A percentile compares a stretch with the other conserved stretches of the same genome.
These are phyloP conservation scores for Cerastis leucographa DNA, from an alignment of 2,888 invertebrate species.

Conservation along the genomic window DNA sequence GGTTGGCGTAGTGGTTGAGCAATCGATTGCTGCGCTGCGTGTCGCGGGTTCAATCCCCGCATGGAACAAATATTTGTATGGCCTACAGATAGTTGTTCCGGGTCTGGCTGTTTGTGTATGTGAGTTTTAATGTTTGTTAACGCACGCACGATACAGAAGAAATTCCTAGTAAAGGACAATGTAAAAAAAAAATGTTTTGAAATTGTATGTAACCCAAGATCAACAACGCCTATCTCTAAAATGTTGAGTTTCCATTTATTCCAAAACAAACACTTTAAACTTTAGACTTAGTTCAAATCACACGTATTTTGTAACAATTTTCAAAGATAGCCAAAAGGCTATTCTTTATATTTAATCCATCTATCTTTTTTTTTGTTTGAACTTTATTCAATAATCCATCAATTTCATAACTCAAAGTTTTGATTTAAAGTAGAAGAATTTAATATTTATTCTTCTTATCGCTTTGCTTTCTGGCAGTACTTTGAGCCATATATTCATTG, in stretches of 20 bases:
- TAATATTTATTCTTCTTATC: constrained; percentile 14
- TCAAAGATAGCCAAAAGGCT: constrained; percentile 7
- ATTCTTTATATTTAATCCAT: constrained; percentile 13
- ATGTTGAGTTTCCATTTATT: not conserved
- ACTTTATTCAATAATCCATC: constrained; percentile 17
- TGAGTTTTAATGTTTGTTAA: too few relatives aligned
- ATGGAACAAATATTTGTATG: too few relatives aligned
- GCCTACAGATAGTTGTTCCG: too few relatives aligned
- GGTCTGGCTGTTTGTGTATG: too few relatives aligned
- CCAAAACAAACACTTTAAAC: not conserved
- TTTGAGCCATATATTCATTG: constrained; percentile 10
- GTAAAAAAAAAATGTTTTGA: not conserved
- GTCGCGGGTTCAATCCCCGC: too few relatives aligned
- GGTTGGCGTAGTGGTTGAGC: too few relatives aligned
- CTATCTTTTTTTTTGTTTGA: not conserved
- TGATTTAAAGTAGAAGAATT: constrained; percentile 9
- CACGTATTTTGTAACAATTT: not conserved
- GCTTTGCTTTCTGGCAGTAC: constrained; percentile 34
- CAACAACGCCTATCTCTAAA: not conserved
- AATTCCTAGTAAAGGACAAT: too few relatives aligned
- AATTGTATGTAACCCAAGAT: not conserved
- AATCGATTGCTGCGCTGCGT: too few relatives aligned
- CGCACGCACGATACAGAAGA: too few relatives aligned
- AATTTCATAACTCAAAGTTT: constrained; percentile 19
- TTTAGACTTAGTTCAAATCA: constrained; percentile 19